Evolutionary conservation across 1,140 invertebrate species (phyloP).

Genomic region (Coenobita brevimanus): DNA sequence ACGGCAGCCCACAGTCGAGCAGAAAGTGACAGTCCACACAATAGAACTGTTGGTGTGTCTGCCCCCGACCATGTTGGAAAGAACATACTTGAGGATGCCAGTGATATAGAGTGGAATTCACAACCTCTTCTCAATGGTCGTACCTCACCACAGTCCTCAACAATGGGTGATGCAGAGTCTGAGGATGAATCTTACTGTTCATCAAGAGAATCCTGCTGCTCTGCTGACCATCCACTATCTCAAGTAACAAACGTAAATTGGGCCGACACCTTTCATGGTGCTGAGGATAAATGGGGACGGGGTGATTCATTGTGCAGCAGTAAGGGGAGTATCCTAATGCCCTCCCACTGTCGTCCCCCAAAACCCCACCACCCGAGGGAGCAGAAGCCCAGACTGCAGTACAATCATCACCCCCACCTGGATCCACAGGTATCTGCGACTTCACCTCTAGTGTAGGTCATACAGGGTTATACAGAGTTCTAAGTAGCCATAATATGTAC

Average conservation of each 20-base stretch:
- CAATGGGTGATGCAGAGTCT: slow-evolving; percentile 63
- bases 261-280: slow-evolving; percentile 59
- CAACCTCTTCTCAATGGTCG: slow-evolving; percentile 62
- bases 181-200: slow-evolving; percentile 65
- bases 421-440: slow-evolving; percentile 48
- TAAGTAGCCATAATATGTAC: too few relatives aligned
- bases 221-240: slow-evolving; percentile 57
- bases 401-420: slow-evolving; percentile 39
- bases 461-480: too few relatives aligned
- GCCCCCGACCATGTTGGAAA: neutral
- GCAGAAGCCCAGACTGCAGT: slow-evolving; percentile 46
- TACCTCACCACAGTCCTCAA: slow-evolving; percentile 65
- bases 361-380: slow-evolving; percentile 47
- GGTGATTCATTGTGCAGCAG: slow-evolving; percentile 57
- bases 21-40: slow-evolving; percentile 18
- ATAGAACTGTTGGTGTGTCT: neutral
- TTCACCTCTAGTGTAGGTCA: slow-evolving; percentile 51
- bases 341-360: slow-evolving; percentile 43
- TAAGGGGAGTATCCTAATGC: slow-evolving; percentile 44
- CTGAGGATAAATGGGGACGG: slow-evolving; percentile 57
- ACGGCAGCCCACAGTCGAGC: neutral
- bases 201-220: slow-evolving; percentile 61
- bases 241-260: slow-evolving; percentile 62
- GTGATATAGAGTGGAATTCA: slow-evolving; percentile 60
- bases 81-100: slow-evolving; percentile 49